Evolutionary conservation across 2,888 invertebrate species (phyloP).

Genomic region (Colostygia pectinataria): DNA sequence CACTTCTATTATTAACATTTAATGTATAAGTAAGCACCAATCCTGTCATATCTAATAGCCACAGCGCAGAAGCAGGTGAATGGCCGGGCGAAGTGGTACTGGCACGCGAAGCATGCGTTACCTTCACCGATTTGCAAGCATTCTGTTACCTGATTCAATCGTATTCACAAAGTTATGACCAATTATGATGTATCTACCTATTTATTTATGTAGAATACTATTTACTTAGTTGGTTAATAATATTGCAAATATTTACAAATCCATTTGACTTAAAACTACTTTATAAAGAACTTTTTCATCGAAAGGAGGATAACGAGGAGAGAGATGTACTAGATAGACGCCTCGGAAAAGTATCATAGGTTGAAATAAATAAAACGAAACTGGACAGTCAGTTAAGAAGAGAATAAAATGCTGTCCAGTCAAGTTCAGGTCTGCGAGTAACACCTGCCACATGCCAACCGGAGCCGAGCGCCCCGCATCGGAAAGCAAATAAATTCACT

Average conservation of each 20-base stretch:
- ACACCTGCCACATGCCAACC: slow-evolving; percentile 65
- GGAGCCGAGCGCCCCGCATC: slow-evolving; percentile 49
- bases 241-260: too few relatives aligned
- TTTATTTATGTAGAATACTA: background rate
- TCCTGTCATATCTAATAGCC: slow-evolving; percentile 35
- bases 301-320: too few relatives aligned
- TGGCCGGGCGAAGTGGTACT: slow-evolving; percentile 49
- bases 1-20: slow-evolving; percentile 4
- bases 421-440: slow-evolving; percentile 60
- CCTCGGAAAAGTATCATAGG: background rate
- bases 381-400: slow-evolving; percentile 45
- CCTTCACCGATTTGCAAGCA: slow-evolving; percentile 56
- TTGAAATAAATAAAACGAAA: slow-evolving; percentile 39
- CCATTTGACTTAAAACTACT: too few relatives aligned
- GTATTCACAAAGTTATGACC: slow-evolving; percentile 22
- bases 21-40: slow-evolving; percentile 17
- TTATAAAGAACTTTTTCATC: too few relatives aligned
- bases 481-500: slow-evolving; percentile 61
- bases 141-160: slow-evolving; percentile 37
- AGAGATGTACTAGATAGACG: too few relatives aligned
- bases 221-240: too few relatives aligned
- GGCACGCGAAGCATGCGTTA: slow-evolving; percentile 52
- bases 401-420: slow-evolving; percentile 66
- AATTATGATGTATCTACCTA: slow-evolving; percentile 10
- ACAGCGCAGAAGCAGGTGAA: slow-evolving; percentile 55